Conservation (phyloP, 2,888 invertebrate species). For the Gymnosoma rotundatum region DNA sequence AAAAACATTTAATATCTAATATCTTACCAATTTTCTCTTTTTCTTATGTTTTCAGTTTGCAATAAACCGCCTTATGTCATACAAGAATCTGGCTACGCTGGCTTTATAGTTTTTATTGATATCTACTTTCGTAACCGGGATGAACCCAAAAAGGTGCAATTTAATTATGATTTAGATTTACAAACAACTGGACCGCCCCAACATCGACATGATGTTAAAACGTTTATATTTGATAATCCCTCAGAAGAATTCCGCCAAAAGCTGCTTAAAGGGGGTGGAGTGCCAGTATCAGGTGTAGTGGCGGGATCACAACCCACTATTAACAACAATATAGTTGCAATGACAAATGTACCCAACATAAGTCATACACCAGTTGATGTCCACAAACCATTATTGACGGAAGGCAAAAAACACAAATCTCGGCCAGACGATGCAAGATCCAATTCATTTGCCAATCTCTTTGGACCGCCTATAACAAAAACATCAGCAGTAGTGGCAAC, state of each 20-base stretch:
- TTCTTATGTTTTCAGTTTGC: conserved; percentile 85
- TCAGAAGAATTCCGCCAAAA: conserved; percentile 95
- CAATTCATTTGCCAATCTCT: conserved; percentile 89
- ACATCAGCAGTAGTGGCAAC: conserved; percentile 78
- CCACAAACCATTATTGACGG: conserved; percentile 42
- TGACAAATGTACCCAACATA: conserved; percentile 64
- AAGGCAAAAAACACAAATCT: conserved; percentile 84
- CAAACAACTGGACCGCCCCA: conserved; percentile 89
- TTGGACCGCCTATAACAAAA: conserved; percentile 92
- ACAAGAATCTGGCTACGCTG: conserved; percentile 97
- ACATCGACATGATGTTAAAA: conserved; percentile 89
- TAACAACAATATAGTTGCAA: conserved; percentile 54
- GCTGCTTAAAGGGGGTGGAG: conserved; percentile 93
- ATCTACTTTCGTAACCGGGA: conserved; percentile 94
- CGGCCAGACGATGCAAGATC: conserved; percentile 84
- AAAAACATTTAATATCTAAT: no score
- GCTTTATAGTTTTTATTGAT: conserved; percentile 94
- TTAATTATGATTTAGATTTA: conserved; percentile 92
- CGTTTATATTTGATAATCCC: conserved; percentile 92
- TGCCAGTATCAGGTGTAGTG: conserved; percentile 81
- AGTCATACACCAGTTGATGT: conserved; percentile 36
- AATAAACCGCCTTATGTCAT: conserved; percentile 95
- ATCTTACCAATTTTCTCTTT: not conserved
- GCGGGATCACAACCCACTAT: conserved; percentile 64
- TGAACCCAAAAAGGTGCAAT: conserved; percentile 92